phyloP scores from a whole-genome alignment of 2,113 vertebrate genomes.

The Actenoides lindsayi region DNA sequence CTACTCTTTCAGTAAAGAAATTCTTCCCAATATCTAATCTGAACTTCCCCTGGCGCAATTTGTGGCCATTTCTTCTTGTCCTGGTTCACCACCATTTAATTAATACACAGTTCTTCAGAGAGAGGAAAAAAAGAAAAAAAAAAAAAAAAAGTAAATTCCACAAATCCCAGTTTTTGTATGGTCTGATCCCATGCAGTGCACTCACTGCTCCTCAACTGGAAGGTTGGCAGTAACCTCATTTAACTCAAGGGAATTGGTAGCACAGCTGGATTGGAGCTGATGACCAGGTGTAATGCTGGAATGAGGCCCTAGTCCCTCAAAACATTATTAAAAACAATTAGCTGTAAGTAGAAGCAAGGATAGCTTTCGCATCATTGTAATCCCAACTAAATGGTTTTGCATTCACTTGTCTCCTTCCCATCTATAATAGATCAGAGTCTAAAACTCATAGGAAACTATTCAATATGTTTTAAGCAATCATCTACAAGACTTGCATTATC shows the following conservation, averaged over 20 bases:
- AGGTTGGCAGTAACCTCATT: background rate
- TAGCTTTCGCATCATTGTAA: background rate
- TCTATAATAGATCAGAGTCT: background rate
- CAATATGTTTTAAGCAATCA: background rate
- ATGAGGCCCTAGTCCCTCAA: fast-evolving
- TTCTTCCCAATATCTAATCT: too few species aligned
- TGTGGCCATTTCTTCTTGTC: too few species aligned
- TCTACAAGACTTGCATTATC: background rate
- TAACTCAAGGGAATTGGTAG: background rate
- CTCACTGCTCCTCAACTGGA: background rate
- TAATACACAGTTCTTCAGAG: background rate
- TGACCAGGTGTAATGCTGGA: fast-evolving
- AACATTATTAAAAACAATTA: background rate
- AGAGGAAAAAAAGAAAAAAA: too few species aligned
- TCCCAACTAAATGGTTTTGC: fast-evolving
- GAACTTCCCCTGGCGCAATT: too few species aligned
- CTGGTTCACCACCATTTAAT: background rate
- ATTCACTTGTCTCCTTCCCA: background rate
- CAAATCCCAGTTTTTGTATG: background rate
- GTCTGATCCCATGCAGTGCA: background rate
- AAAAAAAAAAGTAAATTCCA: background rate
- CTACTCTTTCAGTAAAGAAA: too few species aligned
- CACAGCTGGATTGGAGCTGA: background rate
- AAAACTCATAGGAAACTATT: background rate
- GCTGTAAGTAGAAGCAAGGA: background rate